These are phyloP conservation scores for Xyliphius kryptos DNA, from an alignment of 2,113 vertebrate species.

Conservation along the genomic window DNA sequence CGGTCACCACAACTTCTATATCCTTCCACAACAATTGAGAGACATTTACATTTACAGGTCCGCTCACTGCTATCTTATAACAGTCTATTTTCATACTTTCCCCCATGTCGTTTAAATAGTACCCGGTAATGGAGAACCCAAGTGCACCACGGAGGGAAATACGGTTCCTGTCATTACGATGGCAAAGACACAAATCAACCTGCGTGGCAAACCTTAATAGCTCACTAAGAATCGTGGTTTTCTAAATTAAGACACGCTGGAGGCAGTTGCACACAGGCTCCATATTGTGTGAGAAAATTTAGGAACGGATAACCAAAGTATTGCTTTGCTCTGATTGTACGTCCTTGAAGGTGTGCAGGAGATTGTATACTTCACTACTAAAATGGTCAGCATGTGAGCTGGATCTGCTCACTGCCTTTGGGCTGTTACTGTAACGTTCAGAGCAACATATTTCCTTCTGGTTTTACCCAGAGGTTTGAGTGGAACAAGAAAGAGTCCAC, in stretches of 20 bases:
- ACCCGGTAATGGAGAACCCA: too few relatives aligned
- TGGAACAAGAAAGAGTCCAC: neutral
- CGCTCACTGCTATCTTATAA: too few relatives aligned
- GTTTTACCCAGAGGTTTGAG: neutral
- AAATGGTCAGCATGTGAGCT: constrained; percentile 1
- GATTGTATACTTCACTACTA: constrained; percentile 1
- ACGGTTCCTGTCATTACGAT: too few relatives aligned
- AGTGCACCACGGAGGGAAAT: too few relatives aligned
- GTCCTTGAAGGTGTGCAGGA: constrained; percentile 1
- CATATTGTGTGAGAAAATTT: neutral
- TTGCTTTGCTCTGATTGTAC: neutral
- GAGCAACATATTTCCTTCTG: neutral
- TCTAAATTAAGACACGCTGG: neutral
- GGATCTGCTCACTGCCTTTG: neutral
- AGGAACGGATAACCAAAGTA: constrained; percentile 13
- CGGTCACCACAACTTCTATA: too few relatives aligned
- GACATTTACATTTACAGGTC: too few relatives aligned
- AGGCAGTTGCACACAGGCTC: neutral
- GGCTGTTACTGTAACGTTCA: constrained; percentile 1
- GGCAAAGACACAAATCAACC: too few relatives aligned
- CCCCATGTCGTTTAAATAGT: too few relatives aligned
- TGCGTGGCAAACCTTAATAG: too few relatives aligned
- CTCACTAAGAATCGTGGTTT: too few relatives aligned
- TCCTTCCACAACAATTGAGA: too few relatives aligned
- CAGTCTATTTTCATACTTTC: too few relatives aligned